Evolutionary conservation across 2,113 vertebrate genomes (phyloP), one percentile per base, ranked within the genome.

Genomic region (Bubalus kerabau): DNA sequence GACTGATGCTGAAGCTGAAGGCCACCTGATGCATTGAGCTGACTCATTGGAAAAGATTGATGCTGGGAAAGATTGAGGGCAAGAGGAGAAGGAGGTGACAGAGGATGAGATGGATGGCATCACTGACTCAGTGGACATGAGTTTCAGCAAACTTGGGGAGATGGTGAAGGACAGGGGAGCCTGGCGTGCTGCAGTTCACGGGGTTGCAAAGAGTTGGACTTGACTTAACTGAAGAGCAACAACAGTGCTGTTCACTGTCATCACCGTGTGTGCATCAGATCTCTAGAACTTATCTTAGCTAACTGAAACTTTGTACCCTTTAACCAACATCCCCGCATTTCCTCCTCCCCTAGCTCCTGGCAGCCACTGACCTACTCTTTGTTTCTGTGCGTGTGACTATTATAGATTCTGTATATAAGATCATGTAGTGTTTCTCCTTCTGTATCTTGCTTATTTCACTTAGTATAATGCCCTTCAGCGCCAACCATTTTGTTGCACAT

Each of bases 151-250:
- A 21, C 5, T 17, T 36, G 19, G n/a, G 67, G 67, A 71, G n/a
- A 71, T 71, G 64, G n/a, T 71, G 67, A 71, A 71, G 67, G 67
- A 71, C 19, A 6, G 67, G n/a, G 19, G 40, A 40, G 67, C 67
- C 67, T 71, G 67, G 10, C 0, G 0, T 23, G n/a, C 67, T 71
- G n/a, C n/a, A 71, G 67, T 71, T 40, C n/a, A 71, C 0, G n/a
- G n/a, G 67, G n/a, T 12, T 71, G 67, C 67, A 71, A 71, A 36
- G n/a, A 71, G 67, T 40, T 5, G 0, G n/a, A 71, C 67, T 6
- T 12, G 67, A 40, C 67, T 40, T 71, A 71, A 40, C n/a, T 40
- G 19, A 71, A 71, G 67, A 23, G n/a, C 67, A 8, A 28, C 40
- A 26, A 57, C 0, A 8, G 50, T 56, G 52, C 46, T 93, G 30